These are phyloP conservation scores for Monochamus alternatus DNA, from an alignment of 2,888 invertebrate genomes.

Conservation along the genomic window DNA sequence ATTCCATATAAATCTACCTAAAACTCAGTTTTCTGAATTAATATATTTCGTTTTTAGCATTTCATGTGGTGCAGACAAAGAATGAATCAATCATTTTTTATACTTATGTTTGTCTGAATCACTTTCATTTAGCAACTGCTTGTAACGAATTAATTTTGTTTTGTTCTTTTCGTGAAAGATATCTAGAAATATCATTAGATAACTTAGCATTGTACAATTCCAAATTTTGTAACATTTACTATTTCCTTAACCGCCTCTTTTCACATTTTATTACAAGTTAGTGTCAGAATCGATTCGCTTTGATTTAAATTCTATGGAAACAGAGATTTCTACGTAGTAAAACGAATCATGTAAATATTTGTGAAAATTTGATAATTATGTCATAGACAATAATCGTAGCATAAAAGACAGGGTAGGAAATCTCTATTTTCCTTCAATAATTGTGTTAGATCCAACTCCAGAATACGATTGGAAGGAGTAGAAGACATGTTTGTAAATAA, in stretches of 20 bases:
- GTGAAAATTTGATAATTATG: slow-evolving; percentile 36
- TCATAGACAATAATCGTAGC: slow-evolving; percentile 50
- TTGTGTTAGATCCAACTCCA: slow-evolving; percentile 34
- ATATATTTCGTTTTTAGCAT: slow-evolving; percentile 40
- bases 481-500: slow-evolving; percentile 50
- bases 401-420: slow-evolving; percentile 49
- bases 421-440: slow-evolving; percentile 52
- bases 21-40: slow-evolving; percentile 46
- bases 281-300: slow-evolving; percentile 11
- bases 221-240: slow-evolving; percentile 35
- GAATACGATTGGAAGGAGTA: slow-evolving; percentile 41
- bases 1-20: slow-evolving; percentile 53
- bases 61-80: slow-evolving; percentile 39
- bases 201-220: slow-evolving; percentile 40
- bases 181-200: slow-evolving; percentile 34
- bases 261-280: slow-evolving; percentile 16
- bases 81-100: not conserved
- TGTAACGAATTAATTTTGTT: slow-evolving; percentile 40
- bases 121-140: slow-evolving; percentile 40
- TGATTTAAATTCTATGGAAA: slow-evolving; percentile 35
- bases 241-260: not conserved
- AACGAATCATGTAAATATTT: slow-evolving; percentile 35
- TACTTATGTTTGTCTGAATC: slow-evolving; percentile 35
- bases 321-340: slow-evolving; percentile 50
- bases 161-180: slow-evolving; percentile 9